Evolutionary conservation across 2,113 vertebrate genomes (phyloP).

Genomic region (Machaerirhynchus nigripectus): DNA sequence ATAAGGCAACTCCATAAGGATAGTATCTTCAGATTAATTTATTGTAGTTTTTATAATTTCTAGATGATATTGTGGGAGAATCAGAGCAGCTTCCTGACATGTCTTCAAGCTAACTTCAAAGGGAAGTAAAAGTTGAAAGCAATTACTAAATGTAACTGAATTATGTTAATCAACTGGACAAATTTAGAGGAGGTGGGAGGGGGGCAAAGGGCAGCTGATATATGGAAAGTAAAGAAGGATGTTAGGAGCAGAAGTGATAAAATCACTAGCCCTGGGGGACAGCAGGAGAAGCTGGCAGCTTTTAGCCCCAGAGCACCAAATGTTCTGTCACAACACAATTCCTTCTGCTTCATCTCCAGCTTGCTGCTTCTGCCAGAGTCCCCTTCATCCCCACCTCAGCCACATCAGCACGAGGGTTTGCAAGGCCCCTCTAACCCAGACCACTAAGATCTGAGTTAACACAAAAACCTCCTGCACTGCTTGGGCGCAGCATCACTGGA

Average conservation of each 20-base stretch:
- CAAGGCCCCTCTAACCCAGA: neutral
- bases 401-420: accelerated
- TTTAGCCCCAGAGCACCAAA: neutral
- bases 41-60: neutral
- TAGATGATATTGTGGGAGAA: neutral
- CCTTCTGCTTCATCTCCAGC: neutral
- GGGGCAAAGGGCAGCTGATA: neutral
- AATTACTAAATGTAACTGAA: neutral
- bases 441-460: neutral
- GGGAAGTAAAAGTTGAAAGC: neutral
- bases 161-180: neutral
- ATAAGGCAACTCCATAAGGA: neutral
- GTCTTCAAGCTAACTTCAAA: neutral
- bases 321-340: neutral
- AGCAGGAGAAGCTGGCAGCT: neutral
- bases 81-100: neutral
- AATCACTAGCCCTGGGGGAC: neutral
- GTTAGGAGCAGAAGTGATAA: neutral
- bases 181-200: neutral
- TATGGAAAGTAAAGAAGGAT: neutral
- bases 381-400: neutral
- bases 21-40: neutral
- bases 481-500: neutral
- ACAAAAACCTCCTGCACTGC: neutral
- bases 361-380: neutral